These are phyloP conservation scores for Scalopus aquaticus DNA, from an alignment of 2,113 vertebrate species.

Conservation along the genomic window DNA sequence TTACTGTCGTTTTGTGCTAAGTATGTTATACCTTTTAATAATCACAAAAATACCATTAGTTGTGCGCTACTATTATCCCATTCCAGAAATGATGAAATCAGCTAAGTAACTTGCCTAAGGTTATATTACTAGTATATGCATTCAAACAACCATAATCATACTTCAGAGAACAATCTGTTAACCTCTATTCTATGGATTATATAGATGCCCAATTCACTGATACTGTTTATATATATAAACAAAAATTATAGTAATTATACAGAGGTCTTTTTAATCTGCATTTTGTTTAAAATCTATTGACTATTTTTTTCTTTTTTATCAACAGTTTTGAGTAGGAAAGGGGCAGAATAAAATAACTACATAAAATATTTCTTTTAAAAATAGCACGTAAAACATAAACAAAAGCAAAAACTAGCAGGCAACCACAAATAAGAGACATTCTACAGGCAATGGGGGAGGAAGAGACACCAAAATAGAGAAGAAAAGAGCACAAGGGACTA, in stretches of 20 bases:
- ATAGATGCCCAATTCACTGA: background rate
- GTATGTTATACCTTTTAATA: background rate
- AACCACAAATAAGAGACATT: no score
- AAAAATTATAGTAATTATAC: background rate
- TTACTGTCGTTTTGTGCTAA: background rate
- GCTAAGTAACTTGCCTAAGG: background rate
- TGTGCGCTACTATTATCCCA: background rate
- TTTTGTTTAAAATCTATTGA: background rate
- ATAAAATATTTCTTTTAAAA: no score
- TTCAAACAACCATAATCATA: background rate
- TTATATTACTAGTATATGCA: background rate
- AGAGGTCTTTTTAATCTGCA: background rate
- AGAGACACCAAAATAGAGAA: no score
- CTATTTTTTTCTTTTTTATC: background rate
- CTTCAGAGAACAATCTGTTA: background rate
- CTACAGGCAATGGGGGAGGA: no score
- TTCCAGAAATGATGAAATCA: background rate
- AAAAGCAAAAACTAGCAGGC: no score
- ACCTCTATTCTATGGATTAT: background rate
- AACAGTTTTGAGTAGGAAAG: conserved; percentile 22
- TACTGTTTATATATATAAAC: background rate
- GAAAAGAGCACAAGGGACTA: no score
- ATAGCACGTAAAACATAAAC: no score
- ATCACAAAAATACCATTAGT: background rate
- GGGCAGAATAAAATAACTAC: background rate